These are phyloP conservation scores for Anser cygnoides DNA, from an alignment of 2,113 vertebrate species.

Conservation along the genomic window DNA sequence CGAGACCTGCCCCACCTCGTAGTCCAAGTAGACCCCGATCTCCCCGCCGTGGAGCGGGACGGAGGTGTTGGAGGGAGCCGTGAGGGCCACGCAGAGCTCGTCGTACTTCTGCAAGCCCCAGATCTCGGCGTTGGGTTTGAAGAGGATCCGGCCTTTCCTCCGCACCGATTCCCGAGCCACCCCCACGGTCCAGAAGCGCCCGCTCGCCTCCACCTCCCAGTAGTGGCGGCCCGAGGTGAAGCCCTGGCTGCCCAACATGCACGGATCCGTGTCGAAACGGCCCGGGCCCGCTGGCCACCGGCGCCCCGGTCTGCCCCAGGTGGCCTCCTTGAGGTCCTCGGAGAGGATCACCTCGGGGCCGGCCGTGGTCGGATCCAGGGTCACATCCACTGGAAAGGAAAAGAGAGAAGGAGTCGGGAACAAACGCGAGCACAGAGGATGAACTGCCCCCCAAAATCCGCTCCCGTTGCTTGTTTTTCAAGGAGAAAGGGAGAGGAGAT, in stretches of 20 bases:
- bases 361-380: conserved; percentile 14
- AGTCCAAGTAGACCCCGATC: conserved; percentile 40
- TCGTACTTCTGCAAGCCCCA: conserved; percentile 50
- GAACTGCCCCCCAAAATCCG: rapidly evolving
- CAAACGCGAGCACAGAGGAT: rapidly evolving
- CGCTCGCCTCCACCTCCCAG: conserved; percentile 34
- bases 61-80: conserved; percentile 8
- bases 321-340: conserved; percentile 8
- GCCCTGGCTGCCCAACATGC: conserved; percentile 6
- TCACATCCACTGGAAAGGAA: not conserved
- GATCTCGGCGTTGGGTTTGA: not conserved
- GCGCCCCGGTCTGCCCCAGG: not conserved
- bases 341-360: conserved; percentile 58
- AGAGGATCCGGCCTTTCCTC: conserved; percentile 39
- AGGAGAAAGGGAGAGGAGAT: not conserved
- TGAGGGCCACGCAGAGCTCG: conserved; percentile 31
- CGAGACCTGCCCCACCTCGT: conserved; percentile 14
- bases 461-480: not conserved
- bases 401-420: not conserved
- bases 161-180: not conserved
- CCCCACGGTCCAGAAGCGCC: conserved; percentile 31
- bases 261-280: not conserved
- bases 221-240: conserved; percentile 48
- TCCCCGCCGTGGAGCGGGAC: not conserved
- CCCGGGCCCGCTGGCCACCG: not conserved